Evolutionary conservation across 2,888 invertebrate species (phyloP), one percentile per base, ranked within the genome.

Genomic region (Torymus tubicola): DNA sequence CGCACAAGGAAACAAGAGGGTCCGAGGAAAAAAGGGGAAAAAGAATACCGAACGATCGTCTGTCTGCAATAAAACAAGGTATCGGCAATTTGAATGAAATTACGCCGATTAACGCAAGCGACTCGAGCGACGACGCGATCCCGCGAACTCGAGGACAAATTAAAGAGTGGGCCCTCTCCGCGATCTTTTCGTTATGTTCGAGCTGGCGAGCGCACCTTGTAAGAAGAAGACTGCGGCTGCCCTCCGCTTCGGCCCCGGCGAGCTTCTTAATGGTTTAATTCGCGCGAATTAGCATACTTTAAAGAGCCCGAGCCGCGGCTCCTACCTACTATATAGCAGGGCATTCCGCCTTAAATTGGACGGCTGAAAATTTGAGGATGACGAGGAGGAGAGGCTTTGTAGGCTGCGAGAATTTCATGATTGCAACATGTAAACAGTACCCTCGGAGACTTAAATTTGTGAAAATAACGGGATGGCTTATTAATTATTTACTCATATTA

Each of bases 201-300:
- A 42, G 42, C 42, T 31, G 55, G 14, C 60, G 10, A 18, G 53
- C 13, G 10, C 42, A 52, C 50, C 65, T 65, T 52, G 57, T 70
- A 16, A 52, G 57, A 42, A 42, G 42, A 42, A 42, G 42, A 42
- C 42, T 42, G 42, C 42, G 42, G 42, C 42, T 42, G 1, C 42
- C 8, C 42, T 42, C 42, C 42, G 42, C 42, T 42, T 8, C 42
- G 42, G 42, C 24, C 81, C 81, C 79, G 83, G 84, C 82, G 84
- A 82, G 85, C 85, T 83, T 83, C 85, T 85, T 86, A 87, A 87
- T 87, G 86, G 84, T 88, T 87, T 86, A 86, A 87, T 86, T 86
- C 85, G 85, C 84, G 75, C 74, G 82, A 86, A 88, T 88, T 87
- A 86, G 86, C 87, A 87, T 87, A 87, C 84, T 83, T 86, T 86